Percentiles rank a stretch among this genome's conserved stretches.
Conservation (phyloP, 2,113 vertebrate genomes). For the Tonatia bakeri region DNA sequence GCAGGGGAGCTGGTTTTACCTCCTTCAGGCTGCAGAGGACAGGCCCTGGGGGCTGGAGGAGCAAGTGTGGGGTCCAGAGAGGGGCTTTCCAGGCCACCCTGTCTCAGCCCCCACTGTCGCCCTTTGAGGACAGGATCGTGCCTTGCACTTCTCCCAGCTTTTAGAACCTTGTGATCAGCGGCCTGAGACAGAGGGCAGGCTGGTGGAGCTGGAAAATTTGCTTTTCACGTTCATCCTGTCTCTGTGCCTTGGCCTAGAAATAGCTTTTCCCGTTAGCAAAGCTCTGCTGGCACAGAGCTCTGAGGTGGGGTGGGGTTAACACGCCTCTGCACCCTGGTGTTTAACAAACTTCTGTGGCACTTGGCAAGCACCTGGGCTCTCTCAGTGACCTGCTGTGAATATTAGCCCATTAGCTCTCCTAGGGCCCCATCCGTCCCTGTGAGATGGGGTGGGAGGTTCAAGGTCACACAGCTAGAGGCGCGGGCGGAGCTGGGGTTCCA, state of each 20-base stretch:
- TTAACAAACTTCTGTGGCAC: neutral
- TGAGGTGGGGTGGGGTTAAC: neutral
- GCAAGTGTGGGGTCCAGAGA: neutral
- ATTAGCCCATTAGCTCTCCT: neutral
- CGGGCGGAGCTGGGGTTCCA: neutral
- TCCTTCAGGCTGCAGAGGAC: neutral
- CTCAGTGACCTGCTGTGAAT: neutral
- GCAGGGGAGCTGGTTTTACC: neutral
- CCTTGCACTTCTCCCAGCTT: neutral
- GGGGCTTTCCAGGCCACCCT: fast-evolving
- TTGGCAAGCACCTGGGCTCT: neutral
- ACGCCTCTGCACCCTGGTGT: neutral
- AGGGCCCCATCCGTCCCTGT: neutral
- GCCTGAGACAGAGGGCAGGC: neutral
- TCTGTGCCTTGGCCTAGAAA: neutral
- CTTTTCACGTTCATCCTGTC: neutral
- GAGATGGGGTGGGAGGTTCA: neutral
- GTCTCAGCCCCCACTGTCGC: neutral
- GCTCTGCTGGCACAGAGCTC: neutral
- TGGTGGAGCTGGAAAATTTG: neutral
- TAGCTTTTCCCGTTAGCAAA: neutral
- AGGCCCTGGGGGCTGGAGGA: neutral
- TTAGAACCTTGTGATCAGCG: neutral
- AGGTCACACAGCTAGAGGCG: neutral
- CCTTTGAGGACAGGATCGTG: neutral